phyloP scores from a whole-genome alignment of 2,888 invertebrate genomes.

The Apotomis capreana region DNA sequence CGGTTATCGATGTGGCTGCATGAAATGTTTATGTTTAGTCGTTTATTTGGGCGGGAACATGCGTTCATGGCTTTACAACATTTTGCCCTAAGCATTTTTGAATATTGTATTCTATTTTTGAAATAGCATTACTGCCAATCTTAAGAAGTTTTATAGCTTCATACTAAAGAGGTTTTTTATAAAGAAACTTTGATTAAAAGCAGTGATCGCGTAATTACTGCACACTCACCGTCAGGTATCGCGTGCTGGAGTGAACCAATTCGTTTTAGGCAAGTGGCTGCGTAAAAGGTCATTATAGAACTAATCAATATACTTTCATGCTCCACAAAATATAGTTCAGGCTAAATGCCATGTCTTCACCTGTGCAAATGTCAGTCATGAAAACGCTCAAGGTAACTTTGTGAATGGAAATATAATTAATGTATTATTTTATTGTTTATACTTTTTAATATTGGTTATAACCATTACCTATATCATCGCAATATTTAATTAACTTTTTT shows the following conservation, averaged over 20 bases:
- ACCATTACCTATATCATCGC: neutral
- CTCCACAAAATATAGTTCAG: slow-evolving; percentile 52
- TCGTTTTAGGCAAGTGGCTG: slow-evolving; percentile 57
- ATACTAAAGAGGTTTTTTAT: slow-evolving; percentile 3
- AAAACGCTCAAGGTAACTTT: slow-evolving; percentile 41
- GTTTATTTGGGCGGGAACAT: slow-evolving; percentile 31
- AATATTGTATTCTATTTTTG: neutral
- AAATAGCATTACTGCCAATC: neutral
- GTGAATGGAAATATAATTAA: neutral
- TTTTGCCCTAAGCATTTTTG: slow-evolving; percentile 41
- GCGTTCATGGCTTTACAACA: slow-evolving; percentile 15
- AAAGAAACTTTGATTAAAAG: slow-evolving; percentile 44
- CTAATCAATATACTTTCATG: slow-evolving; percentile 61
- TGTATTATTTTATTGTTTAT: neutral
- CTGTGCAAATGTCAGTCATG: slow-evolving; percentile 67
- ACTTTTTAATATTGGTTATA: neutral
- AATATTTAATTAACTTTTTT: neutral
- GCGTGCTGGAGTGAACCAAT: slow-evolving; percentile 58
- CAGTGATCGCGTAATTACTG: slow-evolving; percentile 47
- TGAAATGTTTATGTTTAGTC: slow-evolving; percentile 47
- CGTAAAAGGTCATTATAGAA: slow-evolving; percentile 71
- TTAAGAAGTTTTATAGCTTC: neutral
- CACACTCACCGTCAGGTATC: slow-evolving; percentile 50
- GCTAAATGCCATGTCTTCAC: slow-evolving; percentile 70
- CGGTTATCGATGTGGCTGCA: slow-evolving; percentile 58